A percentile compares a stretch with the other conserved stretches of the same genome.
Conservation (phyloP, 2,888 invertebrate species). For the Drosophila pseudotakahashii region DNA sequence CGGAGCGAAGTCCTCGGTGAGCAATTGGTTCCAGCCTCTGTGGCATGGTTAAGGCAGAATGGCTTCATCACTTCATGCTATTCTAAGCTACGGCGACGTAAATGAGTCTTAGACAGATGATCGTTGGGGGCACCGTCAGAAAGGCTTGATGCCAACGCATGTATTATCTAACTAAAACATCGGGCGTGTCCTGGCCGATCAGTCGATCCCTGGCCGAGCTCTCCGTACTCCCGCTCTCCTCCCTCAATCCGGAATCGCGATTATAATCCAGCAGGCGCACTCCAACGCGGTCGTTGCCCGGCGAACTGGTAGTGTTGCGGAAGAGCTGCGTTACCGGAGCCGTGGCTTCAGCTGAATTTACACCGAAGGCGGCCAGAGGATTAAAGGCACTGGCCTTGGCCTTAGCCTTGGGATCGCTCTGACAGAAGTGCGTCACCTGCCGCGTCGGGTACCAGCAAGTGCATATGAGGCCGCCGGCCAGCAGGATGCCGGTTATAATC, state of each 20-base stretch:
- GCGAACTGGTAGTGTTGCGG: slow-evolving; percentile 30
- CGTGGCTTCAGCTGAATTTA: slow-evolving; percentile 8
- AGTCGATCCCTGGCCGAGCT: slow-evolving; percentile 60
- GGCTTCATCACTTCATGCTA: slow-evolving; percentile 33
- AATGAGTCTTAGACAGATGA: slow-evolving; percentile 43
- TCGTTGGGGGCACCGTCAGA: slow-evolving; percentile 28
- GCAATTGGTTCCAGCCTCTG: slow-evolving; percentile 10
- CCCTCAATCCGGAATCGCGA: slow-evolving; percentile 54
- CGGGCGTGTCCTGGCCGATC: slow-evolving; percentile 51
- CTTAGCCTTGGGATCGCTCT: slow-evolving; percentile 73
- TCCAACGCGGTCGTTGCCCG: slow-evolving; percentile 61
- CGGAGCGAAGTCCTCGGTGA: not conserved
- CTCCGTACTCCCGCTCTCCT: slow-evolving; percentile 19
- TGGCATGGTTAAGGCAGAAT: slow-evolving; percentile 37
- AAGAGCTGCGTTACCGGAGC: slow-evolving; percentile 26
- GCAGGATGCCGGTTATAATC: slow-evolving; percentile 84
- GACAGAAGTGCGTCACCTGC: slow-evolving; percentile 64
- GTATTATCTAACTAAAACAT: slow-evolving; percentile 75
- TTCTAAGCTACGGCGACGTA: slow-evolving; percentile 37
- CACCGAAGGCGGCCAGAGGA: slow-evolving; percentile 59
- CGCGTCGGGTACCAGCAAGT: slow-evolving; percentile 82
- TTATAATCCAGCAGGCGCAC: slow-evolving; percentile 69
- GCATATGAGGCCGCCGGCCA: slow-evolving; percentile 83
- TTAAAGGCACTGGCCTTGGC: slow-evolving; percentile 64
- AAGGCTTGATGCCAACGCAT: slow-evolving; percentile 27